Percentiles rank a stretch among this genome's conserved stretches.
Evolutionary conservation across 2,888 invertebrate species (phyloP).

Genomic region (Drosophila yooni): DNA sequence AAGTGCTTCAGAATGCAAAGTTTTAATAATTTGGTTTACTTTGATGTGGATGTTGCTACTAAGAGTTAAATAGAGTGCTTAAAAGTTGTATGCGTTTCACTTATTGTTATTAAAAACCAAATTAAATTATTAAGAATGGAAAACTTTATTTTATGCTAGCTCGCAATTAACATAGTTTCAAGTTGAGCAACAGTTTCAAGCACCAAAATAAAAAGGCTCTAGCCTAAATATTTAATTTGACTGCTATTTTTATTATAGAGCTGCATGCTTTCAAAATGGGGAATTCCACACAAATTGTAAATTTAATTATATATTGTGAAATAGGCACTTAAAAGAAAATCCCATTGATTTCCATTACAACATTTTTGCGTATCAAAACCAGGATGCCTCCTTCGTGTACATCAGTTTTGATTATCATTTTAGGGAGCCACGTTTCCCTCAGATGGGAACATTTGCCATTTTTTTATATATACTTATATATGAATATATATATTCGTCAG

Average conservation of each 20-base stretch:
- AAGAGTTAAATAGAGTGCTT: neutral
- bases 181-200: neutral
- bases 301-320: conserved; percentile 17
- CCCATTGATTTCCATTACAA: conserved; percentile 46
- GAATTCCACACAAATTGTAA: conserved; percentile 22
- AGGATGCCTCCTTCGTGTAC: neutral
- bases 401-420: conserved; percentile 32
- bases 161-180: neutral
- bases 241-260: neutral
- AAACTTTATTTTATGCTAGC: neutral
- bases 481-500: conserved; percentile 29
- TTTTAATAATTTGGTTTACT: conserved; percentile 7
- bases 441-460: conserved; percentile 36
- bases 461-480: neutral
- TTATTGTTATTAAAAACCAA: neutral
- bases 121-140: neutral
- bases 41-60: neutral
- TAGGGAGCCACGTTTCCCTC: conserved; percentile 13
- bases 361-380: conserved; percentile 14
- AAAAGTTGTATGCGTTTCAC: neutral
- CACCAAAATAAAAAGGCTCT: neutral
- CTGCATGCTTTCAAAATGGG: too few species aligned
- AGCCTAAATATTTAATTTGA: neutral
- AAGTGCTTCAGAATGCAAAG: neutral
- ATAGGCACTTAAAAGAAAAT: conserved; percentile 4